Percentiles rank a stretch among this genome's conserved stretches.
Conservation (phyloP, 2,797 vertebrate species). For the Eremophila alpestris region DNA sequence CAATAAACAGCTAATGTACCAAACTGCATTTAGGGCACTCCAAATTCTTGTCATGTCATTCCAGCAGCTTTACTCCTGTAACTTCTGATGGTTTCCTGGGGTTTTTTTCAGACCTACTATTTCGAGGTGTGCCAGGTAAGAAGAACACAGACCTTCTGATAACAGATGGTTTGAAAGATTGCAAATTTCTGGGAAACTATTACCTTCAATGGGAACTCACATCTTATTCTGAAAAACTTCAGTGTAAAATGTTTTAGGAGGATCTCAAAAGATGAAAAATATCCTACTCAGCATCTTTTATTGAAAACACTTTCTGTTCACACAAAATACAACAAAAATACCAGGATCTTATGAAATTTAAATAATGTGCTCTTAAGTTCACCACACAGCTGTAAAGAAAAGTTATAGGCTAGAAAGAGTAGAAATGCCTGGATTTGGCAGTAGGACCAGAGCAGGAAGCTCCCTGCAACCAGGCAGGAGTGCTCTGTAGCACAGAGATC, state of each 20-base stretch:
- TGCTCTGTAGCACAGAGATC: background rate
- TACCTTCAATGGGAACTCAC: background rate
- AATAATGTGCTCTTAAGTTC: background rate
- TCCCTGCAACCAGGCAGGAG: background rate
- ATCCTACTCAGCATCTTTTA: background rate
- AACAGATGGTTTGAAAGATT: background rate
- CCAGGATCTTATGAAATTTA: background rate
- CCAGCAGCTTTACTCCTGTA: background rate
- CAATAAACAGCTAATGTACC: background rate
- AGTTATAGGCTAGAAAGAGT: background rate
- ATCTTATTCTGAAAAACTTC: background rate
- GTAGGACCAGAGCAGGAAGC: background rate
- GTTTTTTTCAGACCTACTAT: background rate
- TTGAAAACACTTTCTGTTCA: background rate
- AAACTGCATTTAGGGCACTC: background rate
- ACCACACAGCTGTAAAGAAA: background rate
- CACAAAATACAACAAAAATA: background rate
- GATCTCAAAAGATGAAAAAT: background rate
- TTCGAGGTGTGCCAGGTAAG: background rate
- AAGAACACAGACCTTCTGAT: background rate
- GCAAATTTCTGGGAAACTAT: background rate
- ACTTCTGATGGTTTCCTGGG: background rate
- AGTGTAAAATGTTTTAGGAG: background rate
- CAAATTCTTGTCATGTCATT: background rate
- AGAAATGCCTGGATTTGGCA: background rate